Evolutionary conservation across 2,888 invertebrate species (phyloP), one percentile per base, ranked within the genome.

Genomic region (Chrysotoxum bicinctum): DNA sequence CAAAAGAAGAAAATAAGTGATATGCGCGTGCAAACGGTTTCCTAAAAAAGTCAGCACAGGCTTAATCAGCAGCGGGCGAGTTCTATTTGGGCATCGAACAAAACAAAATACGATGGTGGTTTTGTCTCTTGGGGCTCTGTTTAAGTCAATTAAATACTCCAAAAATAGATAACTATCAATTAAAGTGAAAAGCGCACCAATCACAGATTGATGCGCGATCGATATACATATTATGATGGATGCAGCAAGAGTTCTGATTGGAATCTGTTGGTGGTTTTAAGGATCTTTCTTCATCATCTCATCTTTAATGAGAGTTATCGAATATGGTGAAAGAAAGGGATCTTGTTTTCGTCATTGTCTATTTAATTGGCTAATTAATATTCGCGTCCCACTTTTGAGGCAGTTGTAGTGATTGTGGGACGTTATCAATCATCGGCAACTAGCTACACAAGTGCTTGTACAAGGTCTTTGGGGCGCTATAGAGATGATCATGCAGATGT

Each of bases 121-220:
- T 84, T 58, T 66, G 70, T 78, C 77, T 80, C 85, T 72, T 54
- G 68, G 66, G 78, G 75, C 78, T 83, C 68, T 79, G 80, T 87
- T 87, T 79, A 80, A 87, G 87, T 86, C 88, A 88, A 88, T 88
- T 88, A 88, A 88, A 88, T 87, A 81, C 60, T 81, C 87, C 88
- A 87, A 88, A 88, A 87, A 87, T 80, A 87, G 88, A 87, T 87
- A 88, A 85, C 83, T 54, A 87, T 87, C 88, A 87, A 87, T 88
- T 87, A 87, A 84, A 86, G 78, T 79, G 81, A 81, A 85, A 85
- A 85, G 72, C 76, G 68, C 26, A 77, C 69, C 37, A 73, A 58
- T 23, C 50, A 62, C 40, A 32, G 64, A 76, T 58, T 70, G 79
- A 79, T 26, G 60, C 58, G 58, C 58, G 14, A 58, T 58, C 35